Percentiles rank a stretch among this genome's conserved stretches.
Evolutionary conservation across 2,113 vertebrate species (phyloP).

Genomic region (Emydura subglobosa): DNA sequence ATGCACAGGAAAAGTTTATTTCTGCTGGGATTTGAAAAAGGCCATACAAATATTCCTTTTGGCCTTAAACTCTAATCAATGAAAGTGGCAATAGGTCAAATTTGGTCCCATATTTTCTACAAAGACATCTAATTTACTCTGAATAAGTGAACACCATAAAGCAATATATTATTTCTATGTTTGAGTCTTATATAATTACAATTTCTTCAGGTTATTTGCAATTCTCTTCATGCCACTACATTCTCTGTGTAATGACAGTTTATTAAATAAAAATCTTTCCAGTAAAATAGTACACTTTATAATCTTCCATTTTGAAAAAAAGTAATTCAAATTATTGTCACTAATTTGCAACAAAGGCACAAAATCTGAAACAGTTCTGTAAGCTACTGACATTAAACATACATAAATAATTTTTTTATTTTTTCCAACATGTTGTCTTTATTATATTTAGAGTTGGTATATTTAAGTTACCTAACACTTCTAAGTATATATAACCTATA

Average conservation of each 20-base stretch:
- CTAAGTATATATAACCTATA: not conserved
- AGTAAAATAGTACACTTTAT: not conserved
- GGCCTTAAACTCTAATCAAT: not conserved
- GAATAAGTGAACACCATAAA: not conserved
- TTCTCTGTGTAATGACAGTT: not conserved
- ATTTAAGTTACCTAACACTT: not conserved
- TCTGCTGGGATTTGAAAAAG: not conserved
- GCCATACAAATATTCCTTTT: not conserved
- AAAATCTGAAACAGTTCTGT: not conserved
- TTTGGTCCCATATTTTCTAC: not conserved
- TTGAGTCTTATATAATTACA: not conserved
- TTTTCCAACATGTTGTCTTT: not conserved
- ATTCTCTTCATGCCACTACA: not conserved
- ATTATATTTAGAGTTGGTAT: not conserved
- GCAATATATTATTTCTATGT: not conserved
- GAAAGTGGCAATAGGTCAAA: not conserved
- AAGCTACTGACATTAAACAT: not conserved
- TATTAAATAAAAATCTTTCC: not conserved
- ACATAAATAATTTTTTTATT: not conserved
- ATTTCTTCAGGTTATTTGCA: not conserved
- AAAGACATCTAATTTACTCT: not conserved
- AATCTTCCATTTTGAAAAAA: not conserved
- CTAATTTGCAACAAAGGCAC: not conserved
- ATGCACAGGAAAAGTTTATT: not conserved
- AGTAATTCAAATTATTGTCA: not conserved